Conservation (phyloP, 2,113 vertebrate genomes). For the Caranx melampygus region DNA sequence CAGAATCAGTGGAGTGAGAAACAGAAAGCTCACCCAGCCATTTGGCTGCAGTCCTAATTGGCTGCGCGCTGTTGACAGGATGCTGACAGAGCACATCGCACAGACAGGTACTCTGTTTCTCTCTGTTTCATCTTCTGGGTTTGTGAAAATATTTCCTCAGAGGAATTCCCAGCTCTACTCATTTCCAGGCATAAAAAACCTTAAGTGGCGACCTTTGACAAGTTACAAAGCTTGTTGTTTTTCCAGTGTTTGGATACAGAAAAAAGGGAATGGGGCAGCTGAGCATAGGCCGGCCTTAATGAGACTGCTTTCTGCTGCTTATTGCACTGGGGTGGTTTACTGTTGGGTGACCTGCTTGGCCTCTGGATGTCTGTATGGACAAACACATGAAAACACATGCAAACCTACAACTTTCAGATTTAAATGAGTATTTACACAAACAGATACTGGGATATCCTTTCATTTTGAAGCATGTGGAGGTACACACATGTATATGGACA, state of each 20-base stretch:
- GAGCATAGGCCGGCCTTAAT: slow-evolving; percentile 57
- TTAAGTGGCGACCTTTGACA: slow-evolving; percentile 53
- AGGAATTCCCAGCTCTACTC: slow-evolving; percentile 57
- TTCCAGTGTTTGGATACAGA: slow-evolving; percentile 39
- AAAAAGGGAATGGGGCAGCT: slow-evolving; percentile 30
- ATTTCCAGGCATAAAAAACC: slow-evolving; percentile 46
- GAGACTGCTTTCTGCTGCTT: slow-evolving; percentile 45
- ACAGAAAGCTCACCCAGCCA: slow-evolving; percentile 61
- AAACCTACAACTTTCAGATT: background rate
- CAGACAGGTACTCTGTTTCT: slow-evolving; percentile 64
- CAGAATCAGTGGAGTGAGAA: slow-evolving; percentile 61
- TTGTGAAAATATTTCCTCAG: slow-evolving; percentile 53
- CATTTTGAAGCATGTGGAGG: background rate
- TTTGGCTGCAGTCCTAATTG: slow-evolving; percentile 78
- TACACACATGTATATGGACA: background rate
- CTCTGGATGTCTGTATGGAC: background rate
- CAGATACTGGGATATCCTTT: background rate
- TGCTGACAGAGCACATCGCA: slow-evolving; percentile 72
- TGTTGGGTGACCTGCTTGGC: slow-evolving; percentile 41
- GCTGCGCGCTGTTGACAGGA: slow-evolving; percentile 67
- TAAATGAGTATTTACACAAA: slow-evolving; percentile 18
- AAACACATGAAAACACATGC: background rate
- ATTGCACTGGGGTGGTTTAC: slow-evolving; percentile 21
- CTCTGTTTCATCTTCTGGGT: slow-evolving; percentile 55
- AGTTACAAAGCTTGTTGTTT: slow-evolving; percentile 46